Conservation (phyloP, 1,140 invertebrate species). For the Bilobella aurantiaca region DNA sequence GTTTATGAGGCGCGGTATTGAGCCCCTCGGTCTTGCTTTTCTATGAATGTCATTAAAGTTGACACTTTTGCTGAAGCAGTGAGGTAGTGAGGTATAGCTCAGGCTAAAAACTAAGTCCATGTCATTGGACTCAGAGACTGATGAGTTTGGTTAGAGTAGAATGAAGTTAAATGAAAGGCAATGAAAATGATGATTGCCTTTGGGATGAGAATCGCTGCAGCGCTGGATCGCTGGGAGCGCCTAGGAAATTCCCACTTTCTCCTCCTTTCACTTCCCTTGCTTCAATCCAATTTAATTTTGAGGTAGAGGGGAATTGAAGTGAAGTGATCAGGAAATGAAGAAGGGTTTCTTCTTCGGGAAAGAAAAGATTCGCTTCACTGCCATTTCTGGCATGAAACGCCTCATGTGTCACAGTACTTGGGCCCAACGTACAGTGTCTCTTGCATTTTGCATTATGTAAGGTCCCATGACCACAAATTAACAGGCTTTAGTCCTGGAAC, state of each 20-base stretch:
- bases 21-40: background rate
- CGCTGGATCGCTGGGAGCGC: too few relatives aligned
- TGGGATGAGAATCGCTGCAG: constrained; percentile 3
- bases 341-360: background rate
- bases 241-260: too few relatives aligned
- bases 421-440: background rate
- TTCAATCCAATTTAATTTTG: constrained; percentile 9
- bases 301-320: constrained; percentile 8
- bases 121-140: constrained; percentile 2
- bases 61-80: constrained; percentile 5
- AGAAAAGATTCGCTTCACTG: background rate
- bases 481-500: background rate
- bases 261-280: background rate
- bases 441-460: background rate
- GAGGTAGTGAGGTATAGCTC: too few relatives aligned
- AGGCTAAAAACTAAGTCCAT: too few relatives aligned
- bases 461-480: background rate
- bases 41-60: background rate
- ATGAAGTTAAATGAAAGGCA: background rate
- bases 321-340: constrained; percentile 12
- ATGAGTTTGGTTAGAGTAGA: constrained; percentile 11
- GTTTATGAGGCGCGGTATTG: constrained; percentile 4
- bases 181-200: constrained; percentile 18
- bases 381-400: too few relatives aligned
- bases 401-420: too few relatives aligned